A percentile compares a stretch with the other conserved stretches of the same genome.
Evolutionary conservation across 2,888 invertebrate genomes (phyloP).

Genomic region (Phlogophora meticulosa): DNA sequence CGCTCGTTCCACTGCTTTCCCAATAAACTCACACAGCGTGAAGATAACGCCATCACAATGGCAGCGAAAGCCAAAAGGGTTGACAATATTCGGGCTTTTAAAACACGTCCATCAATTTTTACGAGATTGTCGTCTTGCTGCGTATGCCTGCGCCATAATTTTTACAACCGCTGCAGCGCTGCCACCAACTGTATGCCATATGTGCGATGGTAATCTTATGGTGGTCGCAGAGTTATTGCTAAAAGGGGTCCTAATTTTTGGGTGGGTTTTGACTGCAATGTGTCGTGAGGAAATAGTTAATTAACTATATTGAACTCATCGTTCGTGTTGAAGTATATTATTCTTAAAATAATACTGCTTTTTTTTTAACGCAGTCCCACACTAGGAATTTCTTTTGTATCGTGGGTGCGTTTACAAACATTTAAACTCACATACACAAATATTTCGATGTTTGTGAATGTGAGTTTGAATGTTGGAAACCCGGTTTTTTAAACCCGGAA

Average conservation of each 20-base stretch:
- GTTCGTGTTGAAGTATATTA: neutral
- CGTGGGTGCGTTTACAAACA: no score
- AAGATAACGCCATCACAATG: slow-evolving; percentile 57
- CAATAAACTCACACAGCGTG: slow-evolving; percentile 51
- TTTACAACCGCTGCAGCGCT: slow-evolving; percentile 76
- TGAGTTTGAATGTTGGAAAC: no score
- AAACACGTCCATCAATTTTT: slow-evolving; percentile 67
- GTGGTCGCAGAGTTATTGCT: slow-evolving; percentile 77
- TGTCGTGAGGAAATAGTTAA: slow-evolving; percentile 9
- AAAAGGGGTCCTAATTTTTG: slow-evolving; percentile 55
- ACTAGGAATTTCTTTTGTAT: no score
- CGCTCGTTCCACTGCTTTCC: slow-evolving; percentile 31
- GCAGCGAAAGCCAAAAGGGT: slow-evolving; percentile 57
- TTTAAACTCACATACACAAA: no score
- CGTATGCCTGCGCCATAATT: slow-evolving; percentile 70
- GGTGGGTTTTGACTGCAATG: slow-evolving; percentile 33
- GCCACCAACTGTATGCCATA: slow-evolving; percentile 80
- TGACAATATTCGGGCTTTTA: slow-evolving; percentile 59
- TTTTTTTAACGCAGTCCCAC: no score
- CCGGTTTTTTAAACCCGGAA: no score
- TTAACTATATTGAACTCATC: neutral
- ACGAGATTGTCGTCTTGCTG: slow-evolving; percentile 57
- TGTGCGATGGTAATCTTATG: slow-evolving; percentile 82
- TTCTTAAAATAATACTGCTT: no score
- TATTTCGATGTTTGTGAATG: no score